A percentile compares a stretch with the other conserved stretches of the same genome.
Conservation (phyloP, 2,113 vertebrate species). For the Poecile atricapillus region DNA sequence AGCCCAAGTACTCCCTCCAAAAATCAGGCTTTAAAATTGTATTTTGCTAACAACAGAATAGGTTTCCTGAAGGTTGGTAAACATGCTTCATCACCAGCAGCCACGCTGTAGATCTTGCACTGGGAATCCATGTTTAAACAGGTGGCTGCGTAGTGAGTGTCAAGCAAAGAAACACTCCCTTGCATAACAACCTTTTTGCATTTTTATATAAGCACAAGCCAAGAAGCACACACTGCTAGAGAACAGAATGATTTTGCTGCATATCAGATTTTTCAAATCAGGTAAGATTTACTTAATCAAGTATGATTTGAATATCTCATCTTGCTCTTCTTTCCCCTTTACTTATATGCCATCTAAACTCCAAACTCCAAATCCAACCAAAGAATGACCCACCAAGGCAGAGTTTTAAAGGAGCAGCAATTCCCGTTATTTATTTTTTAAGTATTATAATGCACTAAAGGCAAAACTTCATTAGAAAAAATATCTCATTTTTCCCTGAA, state of each 20-base stretch:
- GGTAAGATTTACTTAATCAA: not conserved
- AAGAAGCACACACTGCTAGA: not conserved
- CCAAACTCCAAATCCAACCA: not conserved
- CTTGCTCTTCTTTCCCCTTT: not conserved
- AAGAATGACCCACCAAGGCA: not conserved
- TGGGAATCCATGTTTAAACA: not conserved
- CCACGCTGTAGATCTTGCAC: not conserved
- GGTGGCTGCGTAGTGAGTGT: conserved; percentile 26
- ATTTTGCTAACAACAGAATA: not conserved
- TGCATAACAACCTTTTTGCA: conserved; percentile 29
- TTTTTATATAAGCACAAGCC: conserved; percentile 39
- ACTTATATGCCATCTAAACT: not conserved
- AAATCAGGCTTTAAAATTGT: not conserved
- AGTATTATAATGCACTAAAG: not conserved
- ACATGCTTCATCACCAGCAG: not conserved
- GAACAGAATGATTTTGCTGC: not conserved
- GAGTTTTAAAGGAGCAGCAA: not conserved
- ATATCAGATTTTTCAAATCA: not conserved
- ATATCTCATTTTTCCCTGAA: not conserved
- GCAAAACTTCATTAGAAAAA: not conserved
- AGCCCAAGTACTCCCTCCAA: not conserved
- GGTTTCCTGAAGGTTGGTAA: not conserved
- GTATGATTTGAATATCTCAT: not conserved
- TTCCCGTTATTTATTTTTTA: not conserved
- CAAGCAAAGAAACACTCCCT: not conserved